These are phyloP conservation scores for Cranoglanis bouderius DNA, from an alignment of 2,113 vertebrate genomes.

Conservation along the genomic window DNA sequence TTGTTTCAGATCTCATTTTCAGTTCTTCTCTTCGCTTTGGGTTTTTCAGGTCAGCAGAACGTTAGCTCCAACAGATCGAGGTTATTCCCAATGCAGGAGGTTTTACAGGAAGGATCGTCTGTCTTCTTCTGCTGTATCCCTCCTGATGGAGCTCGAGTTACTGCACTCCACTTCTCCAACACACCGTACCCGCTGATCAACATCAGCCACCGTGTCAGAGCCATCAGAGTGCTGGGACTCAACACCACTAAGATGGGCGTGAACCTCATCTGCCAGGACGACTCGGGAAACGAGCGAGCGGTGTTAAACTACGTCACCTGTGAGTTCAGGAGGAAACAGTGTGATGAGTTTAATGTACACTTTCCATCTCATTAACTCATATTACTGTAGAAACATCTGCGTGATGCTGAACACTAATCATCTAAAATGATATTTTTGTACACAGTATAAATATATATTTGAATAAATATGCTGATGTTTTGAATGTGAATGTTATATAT, in stretches of 20 bases:
- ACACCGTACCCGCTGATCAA: neutral
- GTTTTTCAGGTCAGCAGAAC: slow-evolving; percentile 44
- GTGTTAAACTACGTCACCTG: slow-evolving; percentile 58
- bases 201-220: slow-evolving; percentile 55
- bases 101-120: slow-evolving; percentile 56
- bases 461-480: neutral
- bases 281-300: accelerated
- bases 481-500: neutral
- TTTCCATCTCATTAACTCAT: neutral
- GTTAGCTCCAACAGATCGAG: neutral
- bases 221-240: slow-evolving; percentile 59
- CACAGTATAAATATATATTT: too few relatives aligned
- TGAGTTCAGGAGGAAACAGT: slow-evolving; percentile 49
- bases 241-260: neutral
- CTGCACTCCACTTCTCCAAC: slow-evolving; percentile 36
- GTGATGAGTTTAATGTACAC: neutral
- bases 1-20: neutral
- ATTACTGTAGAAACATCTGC: neutral
- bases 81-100: slow-evolving; percentile 48
- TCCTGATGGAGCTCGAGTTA: slow-evolving; percentile 43
- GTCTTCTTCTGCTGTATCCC: slow-evolving; percentile 66
- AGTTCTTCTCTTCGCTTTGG: neutral
- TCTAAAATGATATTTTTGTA: neutral
- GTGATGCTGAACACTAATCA: neutral
- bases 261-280: slow-evolving; percentile 15